Base-by-base conservation (phyloP, 2,888 invertebrate genomes). In the Nomada fucata region DNA sequence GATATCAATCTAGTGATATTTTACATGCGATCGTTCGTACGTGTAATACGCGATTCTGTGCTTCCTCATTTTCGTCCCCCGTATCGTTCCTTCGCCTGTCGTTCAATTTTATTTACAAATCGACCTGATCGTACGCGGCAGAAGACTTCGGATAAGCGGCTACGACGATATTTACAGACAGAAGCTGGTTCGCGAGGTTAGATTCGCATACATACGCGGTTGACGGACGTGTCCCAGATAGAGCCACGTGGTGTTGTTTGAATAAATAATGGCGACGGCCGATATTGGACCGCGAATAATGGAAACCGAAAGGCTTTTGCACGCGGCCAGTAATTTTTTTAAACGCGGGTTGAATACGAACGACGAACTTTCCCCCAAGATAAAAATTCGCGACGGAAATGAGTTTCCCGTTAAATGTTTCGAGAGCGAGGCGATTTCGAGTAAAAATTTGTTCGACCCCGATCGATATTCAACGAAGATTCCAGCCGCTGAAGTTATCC, bases 81-180 rank as follows among this genome's bases (percentile, higher is more conserved):
- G 2, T 2, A 57, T 50, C 26, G 2, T 63, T 50, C 13, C 13
- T 47, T n/a, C 26, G 0, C 36, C 5, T 36, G 36, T 36, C 23
- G 26, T 23, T 9, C 23, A 29, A 65, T 13, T 67, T 65, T 82
- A 81, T 82, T 81, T 82, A 82, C 82, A 82, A 61, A 76, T 73
- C 68, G 80, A 53, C 73, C 82, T 82, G 82, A 65, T 13, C 10
- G 44, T 59, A 60, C 60, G 71, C 64, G 70, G 77, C 83, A 82
- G 80, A 80, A 82, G 82, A 83, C 83, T 77, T 77, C 47, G 77
- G 73, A 71, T 63, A 83, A 83, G 82, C 82, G 60, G 61, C 72
- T 77, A 69, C 44, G 53, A 60, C 59, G 69, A 76, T 83, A 82
- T 82, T 73, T 82, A 77, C 77, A 83, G 65, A 74, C 36, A 36